These are phyloP conservation scores for Cenopis cana DNA, from an alignment of 2,888 invertebrate genomes.

Conservation along the genomic window DNA sequence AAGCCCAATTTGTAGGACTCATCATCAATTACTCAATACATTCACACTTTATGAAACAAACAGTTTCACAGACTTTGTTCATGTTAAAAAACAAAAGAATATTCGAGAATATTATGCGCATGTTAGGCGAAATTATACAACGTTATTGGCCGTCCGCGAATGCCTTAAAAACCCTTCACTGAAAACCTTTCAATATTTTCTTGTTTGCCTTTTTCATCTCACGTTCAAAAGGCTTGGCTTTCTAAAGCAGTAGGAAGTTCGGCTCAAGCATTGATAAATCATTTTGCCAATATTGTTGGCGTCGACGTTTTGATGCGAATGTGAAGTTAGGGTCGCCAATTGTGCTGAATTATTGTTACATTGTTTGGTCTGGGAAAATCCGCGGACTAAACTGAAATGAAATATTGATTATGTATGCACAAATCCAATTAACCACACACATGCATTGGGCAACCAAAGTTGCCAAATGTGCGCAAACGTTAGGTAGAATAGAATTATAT, in stretches of 20 bases:
- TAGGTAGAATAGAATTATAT: too few relatives aligned
- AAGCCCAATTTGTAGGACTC: too few relatives aligned
- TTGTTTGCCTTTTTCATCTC: constrained; percentile 37
- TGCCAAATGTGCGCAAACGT: too few relatives aligned
- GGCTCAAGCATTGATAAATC: constrained; percentile 35
- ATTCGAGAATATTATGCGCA: constrained; percentile 17
- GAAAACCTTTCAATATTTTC: constrained; percentile 35
- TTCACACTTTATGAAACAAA: neutral
- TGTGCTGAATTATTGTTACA: neutral
- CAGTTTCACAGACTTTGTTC: neutral
- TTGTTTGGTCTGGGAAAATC: neutral
- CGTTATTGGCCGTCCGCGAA: constrained; percentile 11
- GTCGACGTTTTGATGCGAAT: constrained; percentile 18
- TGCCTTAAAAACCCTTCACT: constrained; percentile 27
- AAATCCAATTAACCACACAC: too few relatives aligned
- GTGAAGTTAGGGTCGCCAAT: constrained; percentile 5
- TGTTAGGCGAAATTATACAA: constrained; percentile 29
- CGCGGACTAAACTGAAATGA: neutral
- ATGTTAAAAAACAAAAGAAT: constrained; percentile 14
- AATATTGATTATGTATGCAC: neutral
- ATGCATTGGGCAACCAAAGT: too few relatives aligned
- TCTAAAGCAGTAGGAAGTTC: constrained; percentile 32
- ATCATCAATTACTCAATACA: neutral
- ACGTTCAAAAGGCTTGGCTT: constrained; percentile 33
- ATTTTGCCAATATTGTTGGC: constrained; percentile 34